Conservation (phyloP, 2,888 invertebrate genomes). For the Eristalis intricaria region DNA sequence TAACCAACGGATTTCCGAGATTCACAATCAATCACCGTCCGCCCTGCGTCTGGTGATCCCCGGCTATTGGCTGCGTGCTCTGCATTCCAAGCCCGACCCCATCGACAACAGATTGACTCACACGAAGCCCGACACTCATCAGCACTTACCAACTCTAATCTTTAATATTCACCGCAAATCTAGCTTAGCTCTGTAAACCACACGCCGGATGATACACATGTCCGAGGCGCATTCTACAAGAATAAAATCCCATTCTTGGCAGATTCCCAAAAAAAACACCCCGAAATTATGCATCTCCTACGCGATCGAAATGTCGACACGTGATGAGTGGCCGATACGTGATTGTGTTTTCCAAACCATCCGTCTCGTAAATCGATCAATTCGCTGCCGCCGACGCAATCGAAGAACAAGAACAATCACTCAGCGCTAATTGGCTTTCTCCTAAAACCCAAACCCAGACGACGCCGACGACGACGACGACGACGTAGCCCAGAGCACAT, state of each 20-base stretch:
- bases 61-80: not conserved
- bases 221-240: not conserved
- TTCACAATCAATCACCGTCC: not conserved
- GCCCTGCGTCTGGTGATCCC: not conserved
- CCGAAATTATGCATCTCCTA: not conserved
- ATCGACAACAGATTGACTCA: not conserved
- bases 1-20: not conserved
- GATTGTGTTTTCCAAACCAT: constrained; percentile 2
- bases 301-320: constrained; percentile 15
- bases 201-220: not conserved
- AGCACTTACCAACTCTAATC: not conserved
- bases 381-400: not conserved
- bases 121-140: not conserved
- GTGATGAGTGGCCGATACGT: constrained; percentile 2
- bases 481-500: not conserved
- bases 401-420: no score
- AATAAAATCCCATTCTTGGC: not conserved
- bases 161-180: not conserved
- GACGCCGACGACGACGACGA: not conserved
- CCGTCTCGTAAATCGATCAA: not conserved
- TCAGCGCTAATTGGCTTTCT: not conserved
- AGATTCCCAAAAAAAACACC: not conserved
- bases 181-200: not conserved
- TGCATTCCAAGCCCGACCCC: not conserved
- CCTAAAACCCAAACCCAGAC: not conserved